Base-by-base conservation (phyloP, 2,888 invertebrate species). In the Pachymerium ferrugineum region DNA sequence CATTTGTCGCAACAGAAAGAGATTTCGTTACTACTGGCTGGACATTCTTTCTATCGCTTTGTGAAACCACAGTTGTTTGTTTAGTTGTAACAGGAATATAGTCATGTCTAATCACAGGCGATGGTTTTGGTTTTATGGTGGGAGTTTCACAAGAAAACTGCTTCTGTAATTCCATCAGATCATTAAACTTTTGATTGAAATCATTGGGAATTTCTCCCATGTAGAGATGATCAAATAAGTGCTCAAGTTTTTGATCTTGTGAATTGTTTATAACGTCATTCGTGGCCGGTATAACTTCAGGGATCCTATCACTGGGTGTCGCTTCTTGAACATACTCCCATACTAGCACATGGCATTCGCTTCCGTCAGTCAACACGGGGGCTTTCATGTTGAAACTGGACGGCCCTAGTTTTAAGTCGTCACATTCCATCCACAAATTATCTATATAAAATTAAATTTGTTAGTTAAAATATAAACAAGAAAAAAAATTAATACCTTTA, bases 381-480 rank as follows among this genome's bases (percentile, higher is more conserved):
- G 28, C 25, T 25, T 67, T 25, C 3, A 16, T 12, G 14, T 67
- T 3, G 19, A 67, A 67, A 16, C 3, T 12, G 3, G 67, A 28
- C 14, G 67, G 28, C 12, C 67, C 67, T 10, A 29, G 67, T 22
- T 67, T 67, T 14, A 67, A 29, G 19, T 67, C 67, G 22, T 67
- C 67, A 19, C 67, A 67, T 67, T 67, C 67, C 67, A 67, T 67
- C 67, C 67, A 67, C 67, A 29, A 10, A 67, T 67, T 67, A 6
- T 67, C 67, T 67, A 12, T 10, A 2, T 28, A 16, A 4, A 67
- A 67, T 67, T 16, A 67, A 28, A 67, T 16, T 28, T 22, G 29
- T 35, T n/a, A 35, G 38, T 35, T 12, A 35, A 35, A 35, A 35
- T 12, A 35, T 35, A 35, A 12, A 35, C 38, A 10, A 10, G 62